phyloP scores from a whole-genome alignment of 2,888 invertebrate genomes.

The Alitta virens region DNA sequence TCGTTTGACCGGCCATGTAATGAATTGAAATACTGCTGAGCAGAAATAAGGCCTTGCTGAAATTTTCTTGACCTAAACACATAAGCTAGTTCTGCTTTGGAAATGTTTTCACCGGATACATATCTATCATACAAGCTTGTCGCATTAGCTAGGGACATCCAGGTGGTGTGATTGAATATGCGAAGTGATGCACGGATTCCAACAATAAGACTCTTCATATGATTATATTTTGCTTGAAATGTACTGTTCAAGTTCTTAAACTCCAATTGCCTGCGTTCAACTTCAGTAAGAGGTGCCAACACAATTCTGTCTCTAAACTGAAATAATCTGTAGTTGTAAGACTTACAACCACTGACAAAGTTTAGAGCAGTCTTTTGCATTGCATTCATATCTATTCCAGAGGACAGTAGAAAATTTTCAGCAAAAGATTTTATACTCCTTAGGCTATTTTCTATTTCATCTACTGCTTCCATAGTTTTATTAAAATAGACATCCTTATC shows the following conservation, averaged over 20 bases:
- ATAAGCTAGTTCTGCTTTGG: not conserved
- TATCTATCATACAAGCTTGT: not conserved
- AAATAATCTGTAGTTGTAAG: conserved; percentile 13
- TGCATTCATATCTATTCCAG: not conserved
- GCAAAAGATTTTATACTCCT: not conserved
- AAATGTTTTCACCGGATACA: not conserved
- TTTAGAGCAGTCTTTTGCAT: not conserved
- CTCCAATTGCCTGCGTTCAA: conserved; percentile 7
- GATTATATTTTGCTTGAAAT: not conserved
- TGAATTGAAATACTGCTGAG: not conserved
- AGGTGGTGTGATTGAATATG: not conserved
- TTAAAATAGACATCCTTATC: conserved; percentile 23
- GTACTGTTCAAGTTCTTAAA: not conserved
- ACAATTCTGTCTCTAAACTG: conserved; percentile 22
- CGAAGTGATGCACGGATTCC: not conserved
- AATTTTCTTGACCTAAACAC: not conserved
- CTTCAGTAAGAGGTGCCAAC: conserved; percentile 12
- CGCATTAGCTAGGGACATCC: not conserved
- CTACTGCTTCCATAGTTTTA: conserved; percentile 14
- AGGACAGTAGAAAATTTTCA: not conserved
- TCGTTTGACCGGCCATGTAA: not conserved
- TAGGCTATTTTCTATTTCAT: conserved; percentile 14
- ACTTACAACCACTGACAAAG: not conserved
- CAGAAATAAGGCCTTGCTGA: not conserved
- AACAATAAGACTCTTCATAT: not conserved